These are phyloP conservation scores for Calameuta idolon DNA, from an alignment of 2,888 invertebrate species.

Conservation along the genomic window DNA sequence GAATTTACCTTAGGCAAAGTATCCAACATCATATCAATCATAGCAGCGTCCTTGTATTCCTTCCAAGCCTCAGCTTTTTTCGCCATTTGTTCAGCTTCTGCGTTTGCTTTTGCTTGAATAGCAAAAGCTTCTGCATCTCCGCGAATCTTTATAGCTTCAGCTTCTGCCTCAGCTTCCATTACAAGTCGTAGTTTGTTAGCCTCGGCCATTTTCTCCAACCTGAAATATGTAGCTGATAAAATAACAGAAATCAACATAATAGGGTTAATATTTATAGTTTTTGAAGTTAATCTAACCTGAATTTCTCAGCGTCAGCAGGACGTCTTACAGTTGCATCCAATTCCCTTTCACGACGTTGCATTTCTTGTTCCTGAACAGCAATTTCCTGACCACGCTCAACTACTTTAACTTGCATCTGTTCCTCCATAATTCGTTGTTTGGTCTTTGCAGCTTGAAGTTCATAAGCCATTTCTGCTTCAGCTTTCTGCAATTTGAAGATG, in stretches of 20 bases:
- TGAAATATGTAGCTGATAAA: constrained; percentile 62
- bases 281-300: constrained; percentile 59
- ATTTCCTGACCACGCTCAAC: constrained; percentile 94
- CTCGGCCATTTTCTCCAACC: constrained; percentile 93
- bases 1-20: constrained; percentile 88
- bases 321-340: constrained; percentile 92
- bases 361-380: constrained; percentile 96
- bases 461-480: constrained; percentile 94
- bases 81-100: constrained; percentile 97
- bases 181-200: constrained; percentile 89
- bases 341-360: constrained; percentile 89
- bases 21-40: constrained; percentile 97
- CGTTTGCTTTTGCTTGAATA: constrained; percentile 93
- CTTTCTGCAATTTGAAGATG: constrained; percentile 70
- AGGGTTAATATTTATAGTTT: constrained; percentile 16
- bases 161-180: constrained; percentile 96
- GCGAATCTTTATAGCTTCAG: constrained; percentile 87
- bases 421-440: constrained; percentile 94
- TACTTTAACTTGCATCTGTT: constrained; percentile 96
- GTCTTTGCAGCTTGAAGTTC: constrained; percentile 96
- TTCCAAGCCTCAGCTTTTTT: constrained; percentile 98
- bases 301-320: constrained; percentile 97
- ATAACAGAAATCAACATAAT: not conserved
- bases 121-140: constrained; percentile 94
- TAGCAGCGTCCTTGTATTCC: constrained; percentile 95